A percentile compares a stretch with the other conserved stretches of the same genome.
phyloP scores from a whole-genome alignment of 2,113 vertebrate species.

The Pachycephala philippinensis region DNA sequence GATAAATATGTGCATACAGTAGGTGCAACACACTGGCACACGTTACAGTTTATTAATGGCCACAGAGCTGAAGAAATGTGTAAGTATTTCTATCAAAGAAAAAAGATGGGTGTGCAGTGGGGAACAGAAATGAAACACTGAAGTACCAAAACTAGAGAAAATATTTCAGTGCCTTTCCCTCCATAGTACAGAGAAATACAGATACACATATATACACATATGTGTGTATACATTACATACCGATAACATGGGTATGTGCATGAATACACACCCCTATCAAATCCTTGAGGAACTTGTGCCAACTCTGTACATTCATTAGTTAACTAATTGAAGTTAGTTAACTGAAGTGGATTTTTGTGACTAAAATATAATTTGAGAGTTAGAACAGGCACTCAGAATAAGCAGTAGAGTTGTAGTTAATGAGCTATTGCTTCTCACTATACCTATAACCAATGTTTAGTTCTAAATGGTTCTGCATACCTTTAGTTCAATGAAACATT shows the following conservation, averaged over 20 bases:
- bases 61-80: neutral
- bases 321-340: neutral
- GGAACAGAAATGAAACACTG: neutral
- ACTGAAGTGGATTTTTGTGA: neutral
- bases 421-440: neutral
- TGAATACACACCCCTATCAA: neutral
- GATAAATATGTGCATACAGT: neutral
- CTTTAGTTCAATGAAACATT: neutral
- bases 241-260: neutral
- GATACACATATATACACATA: rapidly evolving
- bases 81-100: neutral
- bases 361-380: neutral
- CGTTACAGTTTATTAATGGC: neutral
- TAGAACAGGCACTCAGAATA: neutral
- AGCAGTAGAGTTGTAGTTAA: neutral
- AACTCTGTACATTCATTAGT: neutral
- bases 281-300: neutral
- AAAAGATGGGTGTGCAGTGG: neutral
- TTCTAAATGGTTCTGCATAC: neutral
- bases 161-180: neutral
- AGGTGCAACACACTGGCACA: neutral
- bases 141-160: neutral
- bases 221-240: neutral
- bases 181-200: neutral
- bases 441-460: neutral